Conservation (phyloP, 2,113 vertebrate genomes). For the Ascaphus truei region DNA sequence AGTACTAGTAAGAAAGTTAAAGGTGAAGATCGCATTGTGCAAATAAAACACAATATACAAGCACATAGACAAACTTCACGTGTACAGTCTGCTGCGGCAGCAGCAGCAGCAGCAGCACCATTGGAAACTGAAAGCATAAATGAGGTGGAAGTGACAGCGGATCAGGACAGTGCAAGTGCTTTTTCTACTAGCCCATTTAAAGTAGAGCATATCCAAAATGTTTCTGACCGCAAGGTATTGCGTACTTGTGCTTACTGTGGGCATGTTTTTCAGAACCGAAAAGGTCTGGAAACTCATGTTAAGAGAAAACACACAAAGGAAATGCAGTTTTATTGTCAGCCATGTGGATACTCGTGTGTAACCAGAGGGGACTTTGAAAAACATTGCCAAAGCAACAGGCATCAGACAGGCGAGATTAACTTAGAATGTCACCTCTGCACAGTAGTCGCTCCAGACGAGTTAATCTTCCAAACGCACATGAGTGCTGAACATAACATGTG, state of each 20-base stretch:
- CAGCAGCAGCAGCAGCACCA: neutral
- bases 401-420: constrained; percentile 39
- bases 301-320: constrained; percentile 61
- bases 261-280: constrained; percentile 56
- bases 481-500: constrained; percentile 51
- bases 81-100: neutral
- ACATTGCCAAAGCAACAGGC: constrained; percentile 52
- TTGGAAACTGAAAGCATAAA: constrained; percentile 32
- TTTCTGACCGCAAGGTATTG: constrained; percentile 27
- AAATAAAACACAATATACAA: constrained; percentile 22
- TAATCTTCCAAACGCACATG: constrained; percentile 53
- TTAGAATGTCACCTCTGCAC: constrained; percentile 58
- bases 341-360: constrained; percentile 51
- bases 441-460: constrained; percentile 40
- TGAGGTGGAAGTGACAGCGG: neutral
- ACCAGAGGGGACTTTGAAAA: constrained; percentile 53
- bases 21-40: constrained; percentile 35
- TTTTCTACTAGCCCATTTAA: neutral
- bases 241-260: constrained; percentile 64
- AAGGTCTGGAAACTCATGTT: constrained; percentile 58
- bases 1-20: constrained; percentile 50
- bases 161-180: constrained; percentile 14
- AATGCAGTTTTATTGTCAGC: constrained; percentile 51
- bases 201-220: neutral
- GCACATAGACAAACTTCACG: constrained; percentile 35